These are phyloP conservation scores for Carabus problematicus DNA, from an alignment of 2,888 invertebrate genomes.

Conservation along the genomic window DNA sequence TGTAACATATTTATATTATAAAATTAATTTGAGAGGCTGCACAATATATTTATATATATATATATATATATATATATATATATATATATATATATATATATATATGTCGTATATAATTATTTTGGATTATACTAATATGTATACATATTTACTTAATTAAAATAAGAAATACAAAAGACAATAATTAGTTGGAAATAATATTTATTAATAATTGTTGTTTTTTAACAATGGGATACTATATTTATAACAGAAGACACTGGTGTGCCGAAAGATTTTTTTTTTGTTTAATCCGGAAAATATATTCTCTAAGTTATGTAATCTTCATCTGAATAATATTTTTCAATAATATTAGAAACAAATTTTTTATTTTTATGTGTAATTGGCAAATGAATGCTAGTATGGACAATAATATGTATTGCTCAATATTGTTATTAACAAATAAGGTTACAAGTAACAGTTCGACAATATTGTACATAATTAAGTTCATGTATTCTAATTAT, in stretches of 20 bases:
- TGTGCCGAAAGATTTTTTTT: constrained; percentile 28
- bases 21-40: constrained; percentile 35
- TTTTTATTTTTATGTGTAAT: background rate
- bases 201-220: constrained; percentile 17
- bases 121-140: constrained; percentile 3
- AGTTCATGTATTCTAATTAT: constrained; percentile 31
- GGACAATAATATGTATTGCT: constrained; percentile 37
- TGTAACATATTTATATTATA: constrained; percentile 28
- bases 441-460: constrained; percentile 33
- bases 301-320: no score
- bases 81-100: no score
- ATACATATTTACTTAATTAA: background rate
- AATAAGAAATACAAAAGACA: constrained; percentile 27
- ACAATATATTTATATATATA: no score
- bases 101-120: constrained; percentile 20
- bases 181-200: constrained; percentile 13
- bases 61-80: no score
- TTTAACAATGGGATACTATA: constrained; percentile 21
- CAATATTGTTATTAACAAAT: constrained; percentile 38
- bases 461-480: constrained; percentile 34
- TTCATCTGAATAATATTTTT: no score
- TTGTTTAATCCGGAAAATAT: no score
- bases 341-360: no score
- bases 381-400: background rate
- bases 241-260: constrained; percentile 17